Evolutionary conservation across 2,888 invertebrate species (phyloP), one percentile per base, ranked within the genome.

Genomic region (Pachliopta kotzebuea): DNA sequence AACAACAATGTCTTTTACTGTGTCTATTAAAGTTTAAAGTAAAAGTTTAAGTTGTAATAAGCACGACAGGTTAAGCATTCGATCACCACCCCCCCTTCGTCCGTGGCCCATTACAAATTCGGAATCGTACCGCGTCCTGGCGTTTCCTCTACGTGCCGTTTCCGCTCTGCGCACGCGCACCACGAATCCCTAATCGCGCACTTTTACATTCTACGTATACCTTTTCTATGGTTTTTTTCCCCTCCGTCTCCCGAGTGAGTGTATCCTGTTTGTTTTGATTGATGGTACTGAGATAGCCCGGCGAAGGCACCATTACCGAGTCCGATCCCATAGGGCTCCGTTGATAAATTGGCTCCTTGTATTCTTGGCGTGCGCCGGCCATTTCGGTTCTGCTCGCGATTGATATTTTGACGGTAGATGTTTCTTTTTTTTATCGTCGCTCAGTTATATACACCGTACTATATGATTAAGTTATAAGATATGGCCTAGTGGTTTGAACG

Each of bases 111-210:
- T 83, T 85, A 84, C 82, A 84, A 87, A 86, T 88, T 87, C 85
- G 87, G 88, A 90, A 90, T 88, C 90, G 88, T 86, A 88, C 81
- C 90, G 90, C 90, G 90, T 90, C 83, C 89, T 89, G 88, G 85
- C 90, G 86, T 85, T 86, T 87, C 87, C 87, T 85, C 84, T 88
- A 88, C 89, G 89, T 89, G 88, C 81, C 81, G 86, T 85, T 85
- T 87, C 89, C 87, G 86, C 76, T 78, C 75, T 71, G 77, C 81
- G 83, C 80, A 81, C 76, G 87, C 87, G 88, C 87, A 78, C 76
- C 66, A 78, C 84, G 90, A 85, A 89, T 89, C 84, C 78, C 79
- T 88, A 88, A 89, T 88, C 84, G 84, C 81, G 82, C 72, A 79
- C 82, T 82, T 84, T 84, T 84, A 80, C 77, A 77, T 76, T 76